Conservation (phyloP, 2,113 vertebrate genomes). For the Xiphorhynchus elegans region DNA sequence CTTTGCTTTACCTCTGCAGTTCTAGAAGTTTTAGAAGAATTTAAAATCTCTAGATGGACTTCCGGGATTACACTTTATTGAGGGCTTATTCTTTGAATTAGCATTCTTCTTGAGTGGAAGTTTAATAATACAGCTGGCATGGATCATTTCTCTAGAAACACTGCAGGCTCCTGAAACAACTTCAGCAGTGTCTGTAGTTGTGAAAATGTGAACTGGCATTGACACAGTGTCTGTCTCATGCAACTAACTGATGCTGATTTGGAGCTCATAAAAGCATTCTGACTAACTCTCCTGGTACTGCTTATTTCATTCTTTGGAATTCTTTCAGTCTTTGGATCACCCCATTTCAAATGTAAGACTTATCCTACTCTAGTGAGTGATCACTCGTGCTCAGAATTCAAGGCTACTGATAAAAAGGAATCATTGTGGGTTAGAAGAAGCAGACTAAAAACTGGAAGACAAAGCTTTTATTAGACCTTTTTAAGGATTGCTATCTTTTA, state of each 20-base stretch:
- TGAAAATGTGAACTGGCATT: neutral
- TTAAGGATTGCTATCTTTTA: neutral
- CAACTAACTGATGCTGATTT: neutral
- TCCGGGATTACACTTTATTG: neutral
- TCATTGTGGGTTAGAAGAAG: neutral
- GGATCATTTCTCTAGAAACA: neutral
- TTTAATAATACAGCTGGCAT: neutral
- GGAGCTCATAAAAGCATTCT: neutral
- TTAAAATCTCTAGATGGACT: neutral
- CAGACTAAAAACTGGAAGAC: neutral
- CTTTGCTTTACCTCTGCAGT: neutral
- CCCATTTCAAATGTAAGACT: neutral
- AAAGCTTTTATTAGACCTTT: neutral
- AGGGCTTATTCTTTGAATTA: neutral
- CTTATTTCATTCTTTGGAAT: neutral
- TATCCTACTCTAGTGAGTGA: neutral
- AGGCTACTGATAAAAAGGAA: neutral
- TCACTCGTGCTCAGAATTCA: neutral
- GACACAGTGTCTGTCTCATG: neutral
- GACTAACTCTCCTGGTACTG: neutral
- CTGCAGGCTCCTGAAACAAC: neutral
- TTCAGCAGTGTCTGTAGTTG: neutral
- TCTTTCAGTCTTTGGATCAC: neutral
- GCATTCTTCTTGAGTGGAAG: neutral
- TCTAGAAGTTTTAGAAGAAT: neutral